Percentiles rank a stretch among this genome's conserved stretches.
phyloP scores from a whole-genome alignment of 2,888 invertebrate genomes.

The Dichetophora obliterata region DNA sequence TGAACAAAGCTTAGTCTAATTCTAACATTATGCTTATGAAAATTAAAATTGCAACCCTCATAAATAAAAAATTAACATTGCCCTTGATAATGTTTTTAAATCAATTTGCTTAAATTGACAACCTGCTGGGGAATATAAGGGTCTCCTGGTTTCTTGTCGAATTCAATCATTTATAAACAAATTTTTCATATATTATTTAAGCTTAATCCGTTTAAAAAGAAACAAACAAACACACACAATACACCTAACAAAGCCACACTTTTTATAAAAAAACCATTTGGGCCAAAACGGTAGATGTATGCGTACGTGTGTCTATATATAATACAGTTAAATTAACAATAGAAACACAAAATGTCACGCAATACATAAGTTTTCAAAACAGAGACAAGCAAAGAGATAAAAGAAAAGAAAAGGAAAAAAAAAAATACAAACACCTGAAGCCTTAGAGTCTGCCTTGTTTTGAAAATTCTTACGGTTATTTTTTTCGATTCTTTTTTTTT shows the following conservation, averaged over 20 bases:
- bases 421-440: background rate
- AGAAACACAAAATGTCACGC: conserved; percentile 14
- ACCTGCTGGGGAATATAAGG: too few species aligned
- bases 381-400: background rate
- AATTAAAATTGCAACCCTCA: too few species aligned
- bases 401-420: background rate
- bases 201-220: background rate
- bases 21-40: too few species aligned
- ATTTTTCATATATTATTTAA: conserved; percentile 9
- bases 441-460: background rate
- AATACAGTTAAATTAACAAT: conserved; percentile 9
- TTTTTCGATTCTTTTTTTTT: background rate
- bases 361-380: background rate
- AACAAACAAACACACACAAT: background rate
- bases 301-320: background rate
- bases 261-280: too few species aligned
- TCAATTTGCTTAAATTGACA: too few species aligned
- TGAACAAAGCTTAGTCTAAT: too few species aligned
- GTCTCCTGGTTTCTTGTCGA: background rate
- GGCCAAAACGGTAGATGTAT: too few species aligned
- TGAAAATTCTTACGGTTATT: background rate
- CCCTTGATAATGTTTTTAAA: too few species aligned
- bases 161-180: conserved; percentile 14
- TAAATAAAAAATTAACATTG: too few species aligned
- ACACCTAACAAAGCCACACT: too few species aligned